Evolutionary conservation across 2,888 invertebrate genomes (phyloP).

Genomic region (Gisinianus flammeolus): DNA sequence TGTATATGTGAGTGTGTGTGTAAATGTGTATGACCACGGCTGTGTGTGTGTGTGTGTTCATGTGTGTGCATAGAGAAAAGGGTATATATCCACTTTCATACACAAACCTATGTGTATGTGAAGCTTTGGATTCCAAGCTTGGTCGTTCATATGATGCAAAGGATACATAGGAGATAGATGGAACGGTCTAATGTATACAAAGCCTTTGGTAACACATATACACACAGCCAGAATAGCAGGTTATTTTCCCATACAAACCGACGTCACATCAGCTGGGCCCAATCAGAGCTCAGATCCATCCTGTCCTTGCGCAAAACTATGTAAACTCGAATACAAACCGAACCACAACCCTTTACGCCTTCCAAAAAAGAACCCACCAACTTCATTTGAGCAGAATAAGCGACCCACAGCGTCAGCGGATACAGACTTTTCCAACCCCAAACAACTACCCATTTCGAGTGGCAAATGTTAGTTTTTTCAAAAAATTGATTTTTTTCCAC

Average conservation of each 20-base stretch:
- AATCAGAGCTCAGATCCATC: conserved; percentile 18
- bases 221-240: no score
- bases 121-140: background rate
- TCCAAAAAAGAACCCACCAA: conserved; percentile 33
- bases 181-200: background rate
- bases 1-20: background rate
- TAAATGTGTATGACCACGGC: background rate
- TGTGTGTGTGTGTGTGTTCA: background rate
- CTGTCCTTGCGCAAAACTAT: conserved; percentile 21
- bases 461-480: conserved; percentile 44
- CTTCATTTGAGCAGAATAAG: conserved; percentile 39
- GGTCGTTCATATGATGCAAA: background rate
- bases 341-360: conserved; percentile 41
- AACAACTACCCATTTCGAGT: conserved; percentile 26
- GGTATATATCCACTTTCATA: background rate
- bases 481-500: no score
- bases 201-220: background rate
- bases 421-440: conserved; percentile 45
- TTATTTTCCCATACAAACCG: conserved; percentile 39
- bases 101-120: background rate
- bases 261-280: conserved; percentile 35
- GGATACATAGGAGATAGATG: background rate
- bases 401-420: conserved; percentile 51
- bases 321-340: conserved; percentile 21
- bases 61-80: background rate